phyloP scores from a whole-genome alignment of 2,888 invertebrate genomes.

The Phyto melanocephala region DNA sequence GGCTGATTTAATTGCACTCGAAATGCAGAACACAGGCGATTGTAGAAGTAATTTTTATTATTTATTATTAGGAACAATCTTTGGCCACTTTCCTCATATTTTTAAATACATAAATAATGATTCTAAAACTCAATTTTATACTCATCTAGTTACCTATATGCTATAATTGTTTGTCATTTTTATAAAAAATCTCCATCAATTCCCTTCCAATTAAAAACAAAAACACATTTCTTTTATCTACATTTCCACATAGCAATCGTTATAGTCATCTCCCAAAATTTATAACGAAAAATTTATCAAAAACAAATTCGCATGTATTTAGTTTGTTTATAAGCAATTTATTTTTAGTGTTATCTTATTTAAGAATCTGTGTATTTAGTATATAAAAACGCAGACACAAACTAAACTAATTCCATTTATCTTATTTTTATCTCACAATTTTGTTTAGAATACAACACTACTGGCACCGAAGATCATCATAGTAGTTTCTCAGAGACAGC shows the following conservation, averaged over 20 bases:
- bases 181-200: too few relatives aligned
- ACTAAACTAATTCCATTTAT: neutral
- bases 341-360: conserved; percentile 1
- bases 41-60: too few relatives aligned
- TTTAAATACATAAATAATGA: too few relatives aligned
- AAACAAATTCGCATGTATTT: conserved; percentile 5
- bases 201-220: neutral
- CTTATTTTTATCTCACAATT: conserved; percentile 4
- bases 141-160: too few relatives aligned
- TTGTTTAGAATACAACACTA: conserved; percentile 80
- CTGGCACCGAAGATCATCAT: conserved; percentile 84
- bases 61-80: too few relatives aligned
- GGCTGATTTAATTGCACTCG: too few relatives aligned
- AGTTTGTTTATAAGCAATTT: neutral
- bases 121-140: too few relatives aligned
- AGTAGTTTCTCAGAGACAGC: conserved; percentile 93
- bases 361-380: neutral
- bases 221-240: neutral
- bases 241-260: neutral
- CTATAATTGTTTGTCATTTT: neutral
- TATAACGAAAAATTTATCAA: neutral
- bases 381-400: neutral
- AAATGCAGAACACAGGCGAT: too few relatives aligned
- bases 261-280: neutral
- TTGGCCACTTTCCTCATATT: neutral